Base-by-base conservation (phyloP, 2,113 vertebrate species). In the Anseranas semipalmata region DNA sequence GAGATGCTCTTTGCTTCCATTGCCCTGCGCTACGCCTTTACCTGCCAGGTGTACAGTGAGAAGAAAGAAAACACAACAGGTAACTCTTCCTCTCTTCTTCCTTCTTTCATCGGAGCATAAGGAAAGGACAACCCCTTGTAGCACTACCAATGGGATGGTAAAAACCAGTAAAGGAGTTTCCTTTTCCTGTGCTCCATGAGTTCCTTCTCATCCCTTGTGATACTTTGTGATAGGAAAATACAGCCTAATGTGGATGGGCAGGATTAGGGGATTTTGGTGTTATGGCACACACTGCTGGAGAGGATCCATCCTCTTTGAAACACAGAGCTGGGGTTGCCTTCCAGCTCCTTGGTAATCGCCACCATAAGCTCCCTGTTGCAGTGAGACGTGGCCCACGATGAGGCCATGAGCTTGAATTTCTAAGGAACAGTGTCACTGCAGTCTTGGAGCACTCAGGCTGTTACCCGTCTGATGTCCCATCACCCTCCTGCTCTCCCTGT, bases 1-100 rank as follows among this genome's bases (percentile, higher is more conserved):
- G 99, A 99, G 96, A 99, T 99, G 99, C 93, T 99, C 81, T 99
- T 99, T 4, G 99, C 99, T 8, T 98, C 99, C 33, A 95, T 99
- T 3, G 99, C 99, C 18, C 98, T 99, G 70, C 98, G 98, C 66
- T 99, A 99, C 0, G 99, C 99, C 12, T 99, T 99, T 97, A 98
- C 98, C 81, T 99, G 98, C 97, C 98, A 98, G 17, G 99, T 99
- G 77, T 99, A 99, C 89, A 98, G 98, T 52, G 99, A 99, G 97
- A 99, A 99, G 93, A 98, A 98, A 52, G 98, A 97, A 75, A 98
- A 98, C n/a, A 97, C 98, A 7, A 98, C 98, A 98, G 99, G 99
- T 99, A 97, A 83, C 18, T 20, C 2, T 24, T 72, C 30, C 43
- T 90, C 50, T 77, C 48, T 89, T 87, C 52, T 63, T 79, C 45